Conservation (phyloP, 2,888 invertebrate genomes). For the Lasioglossum calceatum region DNA sequence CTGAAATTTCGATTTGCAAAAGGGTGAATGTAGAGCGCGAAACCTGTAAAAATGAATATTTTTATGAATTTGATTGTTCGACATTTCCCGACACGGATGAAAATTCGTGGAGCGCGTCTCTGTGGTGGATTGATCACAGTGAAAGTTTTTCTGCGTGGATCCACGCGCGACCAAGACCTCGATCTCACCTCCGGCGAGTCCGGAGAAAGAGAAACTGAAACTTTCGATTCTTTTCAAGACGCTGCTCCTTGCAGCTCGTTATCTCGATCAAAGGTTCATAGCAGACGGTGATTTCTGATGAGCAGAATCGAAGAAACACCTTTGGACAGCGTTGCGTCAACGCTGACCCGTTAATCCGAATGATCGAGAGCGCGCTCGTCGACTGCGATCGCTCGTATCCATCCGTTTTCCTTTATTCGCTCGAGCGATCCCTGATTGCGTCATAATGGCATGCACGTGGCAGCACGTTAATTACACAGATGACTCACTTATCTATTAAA, state of each 20-base stretch:
- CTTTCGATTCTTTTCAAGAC: slow-evolving; percentile 49
- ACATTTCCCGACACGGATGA: not conserved
- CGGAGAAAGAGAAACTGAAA: slow-evolving; percentile 57
- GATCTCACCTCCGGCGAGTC: slow-evolving; percentile 37
- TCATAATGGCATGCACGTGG: not conserved
- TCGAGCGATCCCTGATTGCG: not conserved
- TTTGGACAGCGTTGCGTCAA: not conserved
- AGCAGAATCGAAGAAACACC: not conserved
- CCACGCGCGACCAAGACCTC: slow-evolving; percentile 57
- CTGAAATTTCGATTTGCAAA: no score
- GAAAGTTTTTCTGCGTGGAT: slow-evolving; percentile 71
- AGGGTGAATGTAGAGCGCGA: no score
- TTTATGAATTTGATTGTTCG: no score
- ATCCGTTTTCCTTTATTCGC: slow-evolving; percentile 3
- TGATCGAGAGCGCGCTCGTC: not conserved
- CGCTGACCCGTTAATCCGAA: not conserved
- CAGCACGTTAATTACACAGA: not conserved
- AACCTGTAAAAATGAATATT: not conserved
- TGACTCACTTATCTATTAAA: not conserved
- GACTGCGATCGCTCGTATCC: not conserved
- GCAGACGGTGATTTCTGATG: not conserved
- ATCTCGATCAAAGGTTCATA: not conserved
- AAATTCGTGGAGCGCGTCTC: slow-evolving; percentile 17
- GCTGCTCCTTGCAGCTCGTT: not conserved
- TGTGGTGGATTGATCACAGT: slow-evolving; percentile 62